Percentiles rank a stretch among this genome's conserved stretches.
These are phyloP conservation scores for Notocelia uddmanniana DNA, from an alignment of 2,888 invertebrate genomes.

Conservation along the genomic window DNA sequence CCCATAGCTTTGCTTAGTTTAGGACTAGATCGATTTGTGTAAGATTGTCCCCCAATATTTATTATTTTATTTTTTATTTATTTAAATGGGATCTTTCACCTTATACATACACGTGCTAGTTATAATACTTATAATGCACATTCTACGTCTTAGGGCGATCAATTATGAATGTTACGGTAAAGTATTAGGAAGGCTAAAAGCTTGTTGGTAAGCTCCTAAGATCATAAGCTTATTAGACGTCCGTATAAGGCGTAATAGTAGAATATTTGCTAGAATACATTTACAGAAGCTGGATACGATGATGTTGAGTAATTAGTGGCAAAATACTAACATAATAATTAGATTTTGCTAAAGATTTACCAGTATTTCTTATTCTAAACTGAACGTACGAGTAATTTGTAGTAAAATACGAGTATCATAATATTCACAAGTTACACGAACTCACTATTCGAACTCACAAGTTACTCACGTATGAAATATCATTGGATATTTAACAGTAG, in stretches of 20 bases:
- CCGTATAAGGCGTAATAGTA: constrained; percentile 4
- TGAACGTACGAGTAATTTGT: no score
- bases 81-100: no score
- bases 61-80: no score
- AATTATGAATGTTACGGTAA: constrained; percentile 12
- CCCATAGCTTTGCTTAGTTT: no score
- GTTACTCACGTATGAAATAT: no score
- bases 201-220: constrained; percentile 12
- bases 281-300: background rate
- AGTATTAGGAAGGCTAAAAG: constrained; percentile 22
- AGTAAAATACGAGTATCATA: no score
- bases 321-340: background rate
- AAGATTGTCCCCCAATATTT: no score
- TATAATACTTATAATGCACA: background rate
- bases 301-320: background rate
- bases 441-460: no score
- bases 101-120: no score
- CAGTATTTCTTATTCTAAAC: background rate
- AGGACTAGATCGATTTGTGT: no score
- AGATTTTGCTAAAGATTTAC: background rate
- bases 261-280: constrained; percentile 1
- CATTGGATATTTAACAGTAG: no score
- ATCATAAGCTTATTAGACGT: constrained; percentile 25
- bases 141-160: background rate
- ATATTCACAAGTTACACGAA: no score